Base-by-base conservation (phyloP, 2,888 invertebrate genomes). In the Pocota personata region DNA sequence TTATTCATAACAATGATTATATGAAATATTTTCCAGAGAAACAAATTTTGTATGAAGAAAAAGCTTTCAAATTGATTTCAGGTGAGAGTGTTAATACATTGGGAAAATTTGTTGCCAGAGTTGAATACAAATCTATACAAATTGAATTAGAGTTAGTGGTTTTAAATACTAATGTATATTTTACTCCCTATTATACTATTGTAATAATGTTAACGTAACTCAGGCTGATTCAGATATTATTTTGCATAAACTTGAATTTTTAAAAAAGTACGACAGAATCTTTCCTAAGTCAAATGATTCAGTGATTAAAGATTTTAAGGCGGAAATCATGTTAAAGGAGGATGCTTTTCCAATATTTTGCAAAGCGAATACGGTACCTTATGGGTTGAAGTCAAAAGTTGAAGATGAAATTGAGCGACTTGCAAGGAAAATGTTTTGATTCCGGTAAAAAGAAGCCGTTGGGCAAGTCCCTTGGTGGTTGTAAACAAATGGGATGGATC, bases 391-490 rank as follows among this genome's bases (percentile, higher is more conserved):
- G 37, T 60, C 32, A 3, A 80, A 72, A 6, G 82, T 75, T 0
- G 62, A 72, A 52, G 60, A 40, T 7, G 82, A 76, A 24, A 35
- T 64, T 6, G 57, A 62, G 2, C 1, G 57, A 19, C 30, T 82
- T 69, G 69, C 43, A 27, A 16, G 8, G 14, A 71, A 14, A 87
- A 83, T 10, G 83, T 89, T 21, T 52, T 89, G 27, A 16, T 40
- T 16, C 86, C 87, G 27, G 71, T 89, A 14, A 82, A 67, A 43
- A 40, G 69, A 79, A 88, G 87, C 55, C 71, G 88, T 19, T 89
- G 88, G 88, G 89, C 89, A n/a, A 87, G 87, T 60, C 89, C 90
- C 1, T 88, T 90, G 5, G 89, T 90, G 0, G 72, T 89, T 21
- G 89, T 90, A 3, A 88, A 87, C 24, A 90, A 90, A 71, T 24